Conservation (phyloP, 2,113 vertebrate genomes). For the Gnathonemus echidnorhynchus region DNA sequence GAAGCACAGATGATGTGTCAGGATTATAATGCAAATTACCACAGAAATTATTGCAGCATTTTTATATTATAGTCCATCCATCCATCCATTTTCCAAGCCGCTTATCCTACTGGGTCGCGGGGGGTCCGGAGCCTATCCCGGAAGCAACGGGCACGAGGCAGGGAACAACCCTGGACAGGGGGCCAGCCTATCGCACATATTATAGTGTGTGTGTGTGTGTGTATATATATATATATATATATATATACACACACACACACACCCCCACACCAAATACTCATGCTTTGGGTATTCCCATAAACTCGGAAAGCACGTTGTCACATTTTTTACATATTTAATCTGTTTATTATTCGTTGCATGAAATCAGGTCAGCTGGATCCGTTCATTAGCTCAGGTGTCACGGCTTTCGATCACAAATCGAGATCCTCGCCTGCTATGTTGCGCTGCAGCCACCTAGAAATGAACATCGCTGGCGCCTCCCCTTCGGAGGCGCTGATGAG, state of each 20-base stretch:
- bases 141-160: no score
- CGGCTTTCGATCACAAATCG: neutral
- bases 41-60: neutral
- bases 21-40: neutral
- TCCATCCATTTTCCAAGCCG: no score
- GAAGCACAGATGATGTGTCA: neutral
- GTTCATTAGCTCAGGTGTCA: neutral
- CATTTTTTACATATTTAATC: neutral
- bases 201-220: no score
- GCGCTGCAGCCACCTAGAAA: neutral
- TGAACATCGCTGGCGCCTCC: neutral
- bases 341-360: neutral
- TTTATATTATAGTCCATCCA: neutral
- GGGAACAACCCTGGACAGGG: no score
- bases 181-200: no score
- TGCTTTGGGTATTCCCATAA: neutral
- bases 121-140: no score
- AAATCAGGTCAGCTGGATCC: neutral
- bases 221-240: no score
- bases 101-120: no score
- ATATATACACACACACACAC: no score
- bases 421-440: no score
- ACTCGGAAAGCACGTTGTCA: neutral
- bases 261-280: neutral
- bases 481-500: neutral